These are phyloP conservation scores for Montipora capricornis DNA, from an alignment of 64 coral and sea anemone species.

Conservation along the genomic window DNA sequence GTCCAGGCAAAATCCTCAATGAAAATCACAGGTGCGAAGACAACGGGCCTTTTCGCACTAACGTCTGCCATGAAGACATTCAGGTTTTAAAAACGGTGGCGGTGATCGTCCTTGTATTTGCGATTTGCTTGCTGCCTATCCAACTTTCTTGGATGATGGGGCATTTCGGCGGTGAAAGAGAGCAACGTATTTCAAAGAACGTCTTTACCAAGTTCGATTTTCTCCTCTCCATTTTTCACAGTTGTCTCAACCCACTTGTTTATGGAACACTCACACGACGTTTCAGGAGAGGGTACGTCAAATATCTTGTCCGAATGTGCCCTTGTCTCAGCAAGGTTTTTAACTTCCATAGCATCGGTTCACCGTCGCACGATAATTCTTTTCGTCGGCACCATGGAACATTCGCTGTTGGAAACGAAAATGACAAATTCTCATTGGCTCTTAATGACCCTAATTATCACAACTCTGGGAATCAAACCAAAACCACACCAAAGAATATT, in stretches of 20 bases:
- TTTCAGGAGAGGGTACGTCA: conserved; percentile 77
- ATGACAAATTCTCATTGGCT: neutral
- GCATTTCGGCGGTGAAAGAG: conserved; percentile 52
- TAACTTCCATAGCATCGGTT: neutral
- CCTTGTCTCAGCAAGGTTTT: conserved; percentile 46
- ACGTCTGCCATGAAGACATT: conserved; percentile 42
- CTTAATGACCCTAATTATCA: neutral
- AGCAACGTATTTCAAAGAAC: neutral
- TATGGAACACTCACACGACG: conserved; percentile 68
- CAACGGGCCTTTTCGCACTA: neutral
- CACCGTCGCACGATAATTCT: neutral
- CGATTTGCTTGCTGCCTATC: conserved; percentile 60
- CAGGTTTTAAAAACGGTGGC: conserved; percentile 70
- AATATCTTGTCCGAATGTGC: conserved; percentile 68
- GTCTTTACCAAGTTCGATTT: conserved; percentile 38
- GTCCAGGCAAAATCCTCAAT: conserved; percentile 42
- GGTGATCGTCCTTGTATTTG: conserved; percentile 66
- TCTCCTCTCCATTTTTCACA: conserved; percentile 68
- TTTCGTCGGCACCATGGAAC: neutral
- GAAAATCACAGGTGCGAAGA: conserved; percentile 26
- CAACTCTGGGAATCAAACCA: neutral
- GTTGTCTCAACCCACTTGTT: conserved; percentile 73
- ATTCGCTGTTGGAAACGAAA: neutral
- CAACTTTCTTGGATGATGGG: conserved; percentile 64
- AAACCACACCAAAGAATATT: neutral